These are phyloP conservation scores for Polypterus senegalus DNA, from an alignment of 2,113 vertebrate genomes.

Conservation along the genomic window DNA sequence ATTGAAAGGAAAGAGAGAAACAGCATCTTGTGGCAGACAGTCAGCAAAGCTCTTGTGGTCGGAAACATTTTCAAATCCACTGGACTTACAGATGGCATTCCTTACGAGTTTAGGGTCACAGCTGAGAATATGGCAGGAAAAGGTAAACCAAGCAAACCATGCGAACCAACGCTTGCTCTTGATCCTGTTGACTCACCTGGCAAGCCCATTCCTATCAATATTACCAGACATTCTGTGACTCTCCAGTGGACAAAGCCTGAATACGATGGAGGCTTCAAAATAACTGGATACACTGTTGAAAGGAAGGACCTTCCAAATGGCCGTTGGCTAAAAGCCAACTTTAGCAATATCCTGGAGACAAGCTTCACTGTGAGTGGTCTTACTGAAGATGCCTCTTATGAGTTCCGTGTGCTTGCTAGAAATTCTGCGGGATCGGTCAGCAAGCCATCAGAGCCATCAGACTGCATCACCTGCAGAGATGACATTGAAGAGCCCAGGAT, in stretches of 20 bases:
- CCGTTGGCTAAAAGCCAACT: conserved; percentile 91
- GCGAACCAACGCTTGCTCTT: conserved; percentile 77
- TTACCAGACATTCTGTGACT: conserved; percentile 79
- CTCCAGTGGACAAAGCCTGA: conserved; percentile 91
- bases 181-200: conserved; percentile 93
- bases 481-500: conserved; percentile 87
- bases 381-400: conserved; percentile 81
- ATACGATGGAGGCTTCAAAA: conserved; percentile 95
- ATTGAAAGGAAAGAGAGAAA: conserved; percentile 92
- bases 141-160: conserved; percentile 89
- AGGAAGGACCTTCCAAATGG: conserved; percentile 85
- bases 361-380: conserved; percentile 88
- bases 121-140: conserved; percentile 94
- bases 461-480: conserved; percentile 84
- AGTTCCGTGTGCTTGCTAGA: conserved; percentile 86
- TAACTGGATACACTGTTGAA: conserved; percentile 89
- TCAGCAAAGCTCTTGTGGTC: conserved; percentile 73
- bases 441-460: conserved; percentile 80
- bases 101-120: conserved; percentile 90
- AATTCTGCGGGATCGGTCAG: conserved; percentile 87
- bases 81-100: conserved; percentile 80
- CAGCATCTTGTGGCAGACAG: conserved; percentile 81
- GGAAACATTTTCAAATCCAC: conserved; percentile 86
- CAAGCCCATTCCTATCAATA: conserved; percentile 70
- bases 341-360: conserved; percentile 90